These are phyloP conservation scores for Drosophila littoralis DNA, from an alignment of 1,140 invertebrate genomes.

Conservation along the genomic window DNA sequence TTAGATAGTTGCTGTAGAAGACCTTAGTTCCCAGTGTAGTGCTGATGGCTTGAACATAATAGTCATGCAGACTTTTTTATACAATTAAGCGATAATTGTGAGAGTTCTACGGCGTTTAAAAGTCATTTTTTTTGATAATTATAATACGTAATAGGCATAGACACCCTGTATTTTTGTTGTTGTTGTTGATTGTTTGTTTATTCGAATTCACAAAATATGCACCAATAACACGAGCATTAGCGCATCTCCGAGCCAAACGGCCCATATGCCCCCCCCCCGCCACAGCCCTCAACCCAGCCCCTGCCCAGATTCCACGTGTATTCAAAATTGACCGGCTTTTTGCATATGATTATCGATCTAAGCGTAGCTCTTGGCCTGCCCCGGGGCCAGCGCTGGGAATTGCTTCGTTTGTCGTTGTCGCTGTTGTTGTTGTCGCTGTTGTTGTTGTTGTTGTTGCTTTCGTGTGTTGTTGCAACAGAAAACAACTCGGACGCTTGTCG, in stretches of 20 bases:
- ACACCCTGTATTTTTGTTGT: constrained; percentile 32
- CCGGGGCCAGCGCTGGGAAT: background rate
- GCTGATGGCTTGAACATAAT: too few species aligned
- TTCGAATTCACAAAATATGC: constrained; percentile 54
- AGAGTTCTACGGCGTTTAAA: background rate
- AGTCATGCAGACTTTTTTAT: too few species aligned
- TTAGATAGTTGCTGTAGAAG: too few species aligned
- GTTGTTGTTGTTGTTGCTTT: constrained; percentile 8
- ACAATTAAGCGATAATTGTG: too few species aligned
- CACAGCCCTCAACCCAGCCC: background rate
- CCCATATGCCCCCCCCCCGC: constrained; percentile 36
- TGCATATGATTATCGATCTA: constrained; percentile 78
- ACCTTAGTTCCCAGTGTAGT: too few species aligned
- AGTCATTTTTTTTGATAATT: background rate
- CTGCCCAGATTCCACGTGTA: background rate
- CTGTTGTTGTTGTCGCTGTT: background rate
- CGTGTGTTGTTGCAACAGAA: constrained; percentile 58
- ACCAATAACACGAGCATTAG: constrained; percentile 51
- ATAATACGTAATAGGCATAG: background rate
- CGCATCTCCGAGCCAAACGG: constrained; percentile 46
- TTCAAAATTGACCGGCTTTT: constrained; percentile 68
- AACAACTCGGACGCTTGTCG: constrained; percentile 38
- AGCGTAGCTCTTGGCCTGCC: constrained; percentile 31
- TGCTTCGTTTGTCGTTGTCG: too few species aligned
- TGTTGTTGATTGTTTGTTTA: constrained; percentile 28